A percentile compares a stretch with the other conserved stretches of the same genome.
Conservation (phyloP, 2,113 vertebrate genomes). For the Chascanopsetta lugubris region DNA sequence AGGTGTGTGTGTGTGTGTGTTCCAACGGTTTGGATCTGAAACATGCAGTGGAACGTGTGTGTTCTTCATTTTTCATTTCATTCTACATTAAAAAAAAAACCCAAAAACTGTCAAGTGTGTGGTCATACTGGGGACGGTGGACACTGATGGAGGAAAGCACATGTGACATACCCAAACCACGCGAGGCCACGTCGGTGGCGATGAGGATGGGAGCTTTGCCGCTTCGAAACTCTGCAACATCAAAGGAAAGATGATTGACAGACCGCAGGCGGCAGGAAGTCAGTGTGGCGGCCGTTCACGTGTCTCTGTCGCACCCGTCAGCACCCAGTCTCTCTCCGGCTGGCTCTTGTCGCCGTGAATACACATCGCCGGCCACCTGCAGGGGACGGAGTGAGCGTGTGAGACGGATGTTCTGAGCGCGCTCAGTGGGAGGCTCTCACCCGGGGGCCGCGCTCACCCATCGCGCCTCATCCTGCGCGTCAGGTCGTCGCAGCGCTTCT, state of each 20-base stretch:
- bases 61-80: not conserved
- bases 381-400: not conserved
- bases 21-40: slow-evolving; percentile 3
- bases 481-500: slow-evolving; percentile 95
- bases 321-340: slow-evolving; percentile 96
- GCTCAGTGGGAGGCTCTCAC: not conserved
- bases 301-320: slow-evolving; percentile 84
- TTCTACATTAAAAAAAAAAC: not conserved
- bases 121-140: not conserved
- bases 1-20: slow-evolving; percentile 10
- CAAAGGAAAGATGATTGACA: not conserved
- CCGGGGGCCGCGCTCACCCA: slow-evolving; percentile 79
- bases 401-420: not conserved
- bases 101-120: slow-evolving; percentile 1
- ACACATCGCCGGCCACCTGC: slow-evolving; percentile 94
- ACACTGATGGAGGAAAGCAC: slow-evolving; percentile 24
- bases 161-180: slow-evolving; percentile 93
- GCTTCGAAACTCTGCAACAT: slow-evolving; percentile 92
- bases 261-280: not conserved
- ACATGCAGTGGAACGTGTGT: slow-evolving; percentile 22
- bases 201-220: slow-evolving; percentile 98
- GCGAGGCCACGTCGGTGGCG: slow-evolving; percentile 95
- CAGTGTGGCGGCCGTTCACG: not conserved
- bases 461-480: slow-evolving; percentile 96
- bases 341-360: slow-evolving; percentile 98